Percentiles rank a stretch among this genome's conserved stretches.
Conservation (phyloP, 30 jellyfish, hydroid and myxozoan species). For the Aurelia aurita complex sp. Pacific region DNA sequence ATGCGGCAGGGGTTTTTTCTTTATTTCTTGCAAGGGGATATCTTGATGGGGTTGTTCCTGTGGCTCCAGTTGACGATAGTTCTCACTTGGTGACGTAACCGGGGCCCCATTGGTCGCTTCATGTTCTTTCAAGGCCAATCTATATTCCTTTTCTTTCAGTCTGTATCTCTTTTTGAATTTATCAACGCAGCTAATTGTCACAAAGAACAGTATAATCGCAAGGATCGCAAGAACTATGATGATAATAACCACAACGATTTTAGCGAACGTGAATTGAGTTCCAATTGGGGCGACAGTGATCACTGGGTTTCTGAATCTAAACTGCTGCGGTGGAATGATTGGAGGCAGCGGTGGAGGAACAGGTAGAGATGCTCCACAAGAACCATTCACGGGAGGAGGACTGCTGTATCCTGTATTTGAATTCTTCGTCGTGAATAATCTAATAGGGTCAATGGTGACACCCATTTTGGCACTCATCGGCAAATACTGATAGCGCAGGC, state of each 20-base stretch:
- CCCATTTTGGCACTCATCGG: slow-evolving; percentile 52
- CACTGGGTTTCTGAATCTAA: slow-evolving; percentile 59
- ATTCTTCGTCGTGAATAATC: background rate
- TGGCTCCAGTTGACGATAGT: background rate
- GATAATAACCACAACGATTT: slow-evolving; percentile 40
- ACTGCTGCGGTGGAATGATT: slow-evolving; percentile 74
- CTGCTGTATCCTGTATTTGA: background rate
- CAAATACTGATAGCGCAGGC: slow-evolving; percentile 57
- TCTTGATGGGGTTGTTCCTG: slow-evolving; percentile 12
- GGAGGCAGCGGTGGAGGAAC: slow-evolving; percentile 76
- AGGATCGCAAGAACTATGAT: slow-evolving; percentile 39
- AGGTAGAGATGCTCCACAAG: slow-evolving; percentile 50
- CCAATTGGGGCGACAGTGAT: slow-evolving; percentile 75
- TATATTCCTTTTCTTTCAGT: slow-evolving; percentile 22
- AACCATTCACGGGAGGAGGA: slow-evolving; percentile 47
- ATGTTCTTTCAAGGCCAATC: background rate
- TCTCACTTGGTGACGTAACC: background rate
- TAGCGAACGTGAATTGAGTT: slow-evolving; percentile 29
- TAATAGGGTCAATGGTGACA: slow-evolving; percentile 46
- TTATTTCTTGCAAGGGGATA: slow-evolving; percentile 13
- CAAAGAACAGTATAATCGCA: slow-evolving; percentile 50
- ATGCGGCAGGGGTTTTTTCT: background rate
- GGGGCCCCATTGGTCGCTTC: background rate
- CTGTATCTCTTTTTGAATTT: slow-evolving; percentile 14
- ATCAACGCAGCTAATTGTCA: slow-evolving; percentile 40